Base-by-base conservation (phyloP, 2,797 vertebrate genomes). In the Melanotaenia parkinsoni region DNA sequence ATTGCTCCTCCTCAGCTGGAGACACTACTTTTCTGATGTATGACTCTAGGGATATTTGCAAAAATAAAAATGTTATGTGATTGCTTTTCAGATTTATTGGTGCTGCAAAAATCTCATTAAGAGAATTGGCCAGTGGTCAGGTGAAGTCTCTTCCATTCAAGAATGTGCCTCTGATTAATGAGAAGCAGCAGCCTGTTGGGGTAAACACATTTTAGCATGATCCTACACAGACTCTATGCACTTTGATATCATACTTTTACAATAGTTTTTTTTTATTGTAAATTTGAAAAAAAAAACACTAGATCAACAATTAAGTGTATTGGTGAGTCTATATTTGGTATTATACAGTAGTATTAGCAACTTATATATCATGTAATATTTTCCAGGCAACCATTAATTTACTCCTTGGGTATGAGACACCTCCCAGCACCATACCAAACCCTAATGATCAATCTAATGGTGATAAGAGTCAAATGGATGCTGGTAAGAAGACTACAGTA, bases 1-100 rank as follows among this genome's bases (percentile, higher is more conserved):
- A 37, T 37, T 37, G 35, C 10, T 37, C 38, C 38, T 40, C 38
- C 38, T 20, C 13, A 47, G n/a, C 28, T 51, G 28, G 7, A 64
- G 10, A 57, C 13, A 54, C 24, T 20, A 3, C 1, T 40, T 57
- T 35, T 9, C 12, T 22, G 24, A 57, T 14, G 1, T 51, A 24
- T 66, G 18, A 47, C 22, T 53, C 0, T 12, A 26, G 4, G 67
- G 28, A 59, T 58, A 57, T 45, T 60, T 18, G 72, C 28, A 54
- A 10, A 67, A 28, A 56, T 1, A 1, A 0, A 22, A 20, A 24
- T 62, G 1, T 13, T 47, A 26, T 81, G 24, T 84, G 26, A 56
- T 82, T 76, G n/a, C 9, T 83, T 94, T 93, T 68, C 93, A 99
- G 98, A 89, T 95, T 97, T 61, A 97, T 99, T 89, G 98, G 97